A percentile compares a stretch with the other conserved stretches of the same genome.
Conservation (phyloP, 2,797 vertebrate genomes). For the Microtus californicus region DNA sequence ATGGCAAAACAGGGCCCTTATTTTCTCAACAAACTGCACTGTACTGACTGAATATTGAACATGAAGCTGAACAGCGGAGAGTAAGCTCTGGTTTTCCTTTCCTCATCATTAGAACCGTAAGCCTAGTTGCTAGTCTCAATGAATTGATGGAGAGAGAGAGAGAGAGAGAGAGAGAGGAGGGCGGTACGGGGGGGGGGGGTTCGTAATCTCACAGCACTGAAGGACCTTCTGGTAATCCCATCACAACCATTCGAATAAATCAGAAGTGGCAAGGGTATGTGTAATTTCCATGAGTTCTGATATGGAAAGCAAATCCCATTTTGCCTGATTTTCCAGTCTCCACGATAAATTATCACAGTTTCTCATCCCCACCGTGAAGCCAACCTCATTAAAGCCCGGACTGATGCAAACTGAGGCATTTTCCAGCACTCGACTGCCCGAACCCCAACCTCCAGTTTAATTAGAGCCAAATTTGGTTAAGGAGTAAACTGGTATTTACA, state of each 20-base stretch:
- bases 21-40: conserved; percentile 73
- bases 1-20: conserved; percentile 73
- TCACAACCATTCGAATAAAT: conserved; percentile 72
- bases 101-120: conserved; percentile 43
- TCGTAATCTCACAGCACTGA: not conserved
- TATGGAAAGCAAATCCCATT: conserved; percentile 76
- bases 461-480: conserved; percentile 80
- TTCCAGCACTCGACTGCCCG: conserved; percentile 60
- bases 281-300: conserved; percentile 72
- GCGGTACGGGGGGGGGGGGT: rapidly evolving
- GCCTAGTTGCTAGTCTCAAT: conserved; percentile 58
- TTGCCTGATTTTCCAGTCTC: conserved; percentile 80
- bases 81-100: conserved; percentile 60
- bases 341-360: conserved; percentile 71
- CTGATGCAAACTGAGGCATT: conserved; percentile 82
- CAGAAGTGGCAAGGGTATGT: conserved; percentile 59
- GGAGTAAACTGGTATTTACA: conserved; percentile 83
- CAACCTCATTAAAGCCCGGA: conserved; percentile 57
- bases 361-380: conserved; percentile 60
- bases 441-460: conserved; percentile 68
- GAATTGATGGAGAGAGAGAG: not conserved
- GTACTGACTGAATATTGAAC: conserved; percentile 66
- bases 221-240: not conserved
- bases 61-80: conserved; percentile 4
- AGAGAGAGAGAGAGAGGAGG: not conserved